phyloP scores from a whole-genome alignment of 2,888 invertebrate genomes.

The Drosophila trichaetosa region DNA sequence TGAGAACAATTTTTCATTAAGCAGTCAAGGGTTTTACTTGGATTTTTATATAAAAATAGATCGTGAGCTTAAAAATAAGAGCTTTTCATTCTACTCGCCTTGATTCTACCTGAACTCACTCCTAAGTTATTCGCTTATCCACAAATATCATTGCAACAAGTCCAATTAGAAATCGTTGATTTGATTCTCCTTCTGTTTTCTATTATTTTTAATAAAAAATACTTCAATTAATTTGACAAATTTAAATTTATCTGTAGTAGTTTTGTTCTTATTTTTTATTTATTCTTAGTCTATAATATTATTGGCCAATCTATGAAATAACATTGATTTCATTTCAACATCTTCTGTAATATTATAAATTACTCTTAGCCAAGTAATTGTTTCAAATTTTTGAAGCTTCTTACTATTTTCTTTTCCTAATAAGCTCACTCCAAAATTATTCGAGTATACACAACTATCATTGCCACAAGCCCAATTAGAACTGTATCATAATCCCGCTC shows the following conservation, averaged over 20 bases:
- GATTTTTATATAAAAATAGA: background rate
- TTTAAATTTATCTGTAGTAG: fast-evolving
- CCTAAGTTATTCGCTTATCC: background rate
- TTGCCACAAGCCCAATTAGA: constrained; percentile 13
- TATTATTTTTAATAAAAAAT: background rate
- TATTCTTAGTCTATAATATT: background rate
- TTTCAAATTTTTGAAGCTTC: background rate
- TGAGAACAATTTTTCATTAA: background rate
- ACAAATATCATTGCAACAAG: background rate
- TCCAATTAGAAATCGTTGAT: constrained; percentile 9
- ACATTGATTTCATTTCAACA: background rate
- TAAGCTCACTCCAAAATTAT: constrained; percentile 5
- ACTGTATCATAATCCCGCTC: constrained; percentile 25
- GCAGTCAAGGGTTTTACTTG: background rate
- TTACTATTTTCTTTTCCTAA: background rate
- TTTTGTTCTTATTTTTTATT: background rate
- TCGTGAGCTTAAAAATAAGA: background rate
- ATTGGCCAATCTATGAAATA: background rate
- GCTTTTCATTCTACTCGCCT: background rate
- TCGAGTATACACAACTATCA: background rate
- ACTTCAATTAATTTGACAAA: background rate
- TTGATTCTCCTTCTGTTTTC: background rate
- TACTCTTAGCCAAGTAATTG: background rate
- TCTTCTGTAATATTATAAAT: background rate
- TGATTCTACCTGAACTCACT: background rate